Evolutionary conservation across 2,888 invertebrate species (phyloP), one percentile per base, ranked within the genome.

Genomic region (Escarpia spicata): DNA sequence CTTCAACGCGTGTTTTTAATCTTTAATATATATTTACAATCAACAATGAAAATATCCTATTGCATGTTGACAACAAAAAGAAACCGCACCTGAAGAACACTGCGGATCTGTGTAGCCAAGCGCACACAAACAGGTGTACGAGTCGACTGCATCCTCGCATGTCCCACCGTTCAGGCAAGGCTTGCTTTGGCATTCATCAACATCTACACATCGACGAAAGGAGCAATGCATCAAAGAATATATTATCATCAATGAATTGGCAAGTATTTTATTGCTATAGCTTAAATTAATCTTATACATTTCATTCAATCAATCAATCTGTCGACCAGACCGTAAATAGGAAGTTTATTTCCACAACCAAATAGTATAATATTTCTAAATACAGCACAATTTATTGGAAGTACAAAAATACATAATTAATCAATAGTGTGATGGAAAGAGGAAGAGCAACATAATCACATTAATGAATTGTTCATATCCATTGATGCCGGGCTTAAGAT

Each of bases 61-160:
- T 15, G 52, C 6, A 6, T 26, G 19, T 75, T 75, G 75, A 75
- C 19, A 0, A 26, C 75, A 75, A 75, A 60, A 75, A 75, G 19
- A 75, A 75, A 75, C 26, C 26, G 75, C 75, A 75, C 75, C 75
- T 75, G 75, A 75, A 75, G 75, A 75, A 75, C 75, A 75, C n/a
- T 75, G 26, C 75, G 75, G 75, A 75, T 75, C 75, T 75, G 75
- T 75, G 75, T 75, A 75, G 75, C 75, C 75, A 75, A 75, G 6
- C 19, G n/a, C 26, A 26, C 75, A 75, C n/a, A n/a, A 19, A 75
- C 75, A 75, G 19, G 75, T 19, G n/a, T 75, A 75, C 75, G 75
- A 75, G 26, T 19, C n/a, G 75, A 26, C n/a, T 6, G 26, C 75
- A 75, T 75, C n/a, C 6, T 19, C 26, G n/a, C 75, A 75, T 4